Evolutionary conservation across 2,113 vertebrate species (phyloP).

Genomic region (Ondatra zibethicus): DNA sequence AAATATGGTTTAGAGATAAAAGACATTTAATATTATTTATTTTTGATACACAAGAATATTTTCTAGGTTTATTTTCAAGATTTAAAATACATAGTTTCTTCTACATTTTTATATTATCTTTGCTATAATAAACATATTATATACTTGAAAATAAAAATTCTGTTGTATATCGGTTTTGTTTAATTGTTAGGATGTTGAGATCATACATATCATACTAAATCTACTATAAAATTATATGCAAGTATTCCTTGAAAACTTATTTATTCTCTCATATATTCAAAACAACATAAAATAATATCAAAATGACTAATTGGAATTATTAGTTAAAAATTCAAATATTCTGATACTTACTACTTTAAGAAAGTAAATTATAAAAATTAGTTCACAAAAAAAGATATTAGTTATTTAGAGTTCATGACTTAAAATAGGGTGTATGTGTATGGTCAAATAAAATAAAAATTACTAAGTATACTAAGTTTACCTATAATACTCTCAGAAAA

Average conservation of each 20-base stretch:
- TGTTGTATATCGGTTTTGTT: background rate
- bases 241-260: background rate
- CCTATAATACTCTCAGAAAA: background rate
- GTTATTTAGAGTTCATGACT: background rate
- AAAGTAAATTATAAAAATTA: background rate
- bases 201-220: background rate
- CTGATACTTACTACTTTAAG: background rate
- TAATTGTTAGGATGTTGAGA: background rate
- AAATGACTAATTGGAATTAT: background rate
- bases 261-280: background rate
- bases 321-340: background rate
- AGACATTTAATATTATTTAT: background rate
- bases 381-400: background rate
- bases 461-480: background rate
- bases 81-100: background rate
- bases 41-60: background rate
- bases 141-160: background rate
- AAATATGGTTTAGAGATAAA: background rate
- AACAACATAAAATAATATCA: background rate
- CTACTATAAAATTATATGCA: background rate
- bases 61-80: background rate
- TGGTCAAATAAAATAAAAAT: background rate
- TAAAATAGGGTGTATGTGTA: background rate
- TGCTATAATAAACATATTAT: background rate
- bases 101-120: background rate